Conservation (phyloP, 2,888 invertebrate species). For the Ligdia adustata region DNA sequence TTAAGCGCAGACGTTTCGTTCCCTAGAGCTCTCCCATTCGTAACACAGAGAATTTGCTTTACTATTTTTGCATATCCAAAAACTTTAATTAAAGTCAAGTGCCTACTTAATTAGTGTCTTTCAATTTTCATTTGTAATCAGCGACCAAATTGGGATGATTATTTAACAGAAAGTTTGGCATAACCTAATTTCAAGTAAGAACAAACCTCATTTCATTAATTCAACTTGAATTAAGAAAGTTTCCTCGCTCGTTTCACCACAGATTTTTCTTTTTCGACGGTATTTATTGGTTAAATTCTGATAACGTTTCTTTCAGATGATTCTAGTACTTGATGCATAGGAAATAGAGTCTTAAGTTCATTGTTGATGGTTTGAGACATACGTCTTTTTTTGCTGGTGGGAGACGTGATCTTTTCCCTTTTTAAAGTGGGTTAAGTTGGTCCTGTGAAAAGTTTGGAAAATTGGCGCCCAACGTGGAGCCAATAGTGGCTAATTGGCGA, state of each 20-base stretch:
- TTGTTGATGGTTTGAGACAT: neutral
- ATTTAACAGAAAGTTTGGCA: slow-evolving; percentile 5
- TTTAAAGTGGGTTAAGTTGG: slow-evolving; percentile 6
- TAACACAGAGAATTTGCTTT: no score
- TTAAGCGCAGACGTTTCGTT: no score
- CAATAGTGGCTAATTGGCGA: no score
- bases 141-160: slow-evolving; percentile 4
- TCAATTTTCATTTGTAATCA: neutral
- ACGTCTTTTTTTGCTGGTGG: neutral
- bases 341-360: neutral
- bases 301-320: no score
- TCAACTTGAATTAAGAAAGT: slow-evolving; percentile 13
- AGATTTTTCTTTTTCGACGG: slow-evolving; percentile 12
- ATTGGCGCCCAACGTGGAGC: slow-evolving; percentile 18
- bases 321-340: neutral
- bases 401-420: neutral
- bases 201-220: slow-evolving; percentile 15
- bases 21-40: no score
- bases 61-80: no score
- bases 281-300: slow-evolving; percentile 3
- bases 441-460: slow-evolving; percentile 1
- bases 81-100: no score
- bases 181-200: slow-evolving; percentile 6
- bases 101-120: no score
- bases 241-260: slow-evolving; percentile 7